Evolutionary conservation across 1,140 invertebrate species (phyloP), one percentile per base, ranked within the genome.

Genomic region (Atopsyche davidsoni): DNA sequence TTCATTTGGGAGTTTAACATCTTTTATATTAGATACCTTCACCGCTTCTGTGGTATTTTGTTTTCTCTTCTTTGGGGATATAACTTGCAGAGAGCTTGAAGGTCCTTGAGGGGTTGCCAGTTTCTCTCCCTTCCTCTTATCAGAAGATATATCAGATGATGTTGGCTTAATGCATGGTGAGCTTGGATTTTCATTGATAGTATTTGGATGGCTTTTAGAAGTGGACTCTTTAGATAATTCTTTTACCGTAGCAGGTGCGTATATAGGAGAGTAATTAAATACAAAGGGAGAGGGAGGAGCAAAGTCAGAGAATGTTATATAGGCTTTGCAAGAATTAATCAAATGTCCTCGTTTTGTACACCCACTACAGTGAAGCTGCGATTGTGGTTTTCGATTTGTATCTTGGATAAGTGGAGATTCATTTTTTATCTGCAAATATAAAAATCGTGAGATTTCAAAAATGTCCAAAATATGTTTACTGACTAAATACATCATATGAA

Each of bases 371-470:
- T 36, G 53, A 11, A 46, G 21, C 16, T 41, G 46, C 9, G 45
- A 40, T 2, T 7, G 19, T 2, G 34, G 17, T 25, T 49, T 57
- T 14, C 24, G 41, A 17, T 18, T 16, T 21, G 23, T 57, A 22
- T 57, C 46, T 46, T 57, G 34, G 24, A 49, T 43, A 28, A 57
- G 31, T 35, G 55, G 55, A 25, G 46, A 43, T 46, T 53, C 50
- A 42, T 53, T 53, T 24, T 19, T 49, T 2, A 43, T 19, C 55
- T 57, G 42, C 10, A 57, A 57, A 38, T 43, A 50, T 31, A 25
- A 22, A 21, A 45, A 53, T 11, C 18, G 31, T 34, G n/a, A 49
- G n/a, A 13, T 2, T 41, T 13, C n/a, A 22, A 48, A 41, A 4
- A 40, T 7, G 16, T 7, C 7, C 14, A 40, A 40, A 9, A 19